A percentile compares a stretch with the other conserved stretches of the same genome.
These are phyloP conservation scores for Megalurothrips usitatus DNA, from an alignment of 2,888 invertebrate genomes.

Conservation along the genomic window DNA sequence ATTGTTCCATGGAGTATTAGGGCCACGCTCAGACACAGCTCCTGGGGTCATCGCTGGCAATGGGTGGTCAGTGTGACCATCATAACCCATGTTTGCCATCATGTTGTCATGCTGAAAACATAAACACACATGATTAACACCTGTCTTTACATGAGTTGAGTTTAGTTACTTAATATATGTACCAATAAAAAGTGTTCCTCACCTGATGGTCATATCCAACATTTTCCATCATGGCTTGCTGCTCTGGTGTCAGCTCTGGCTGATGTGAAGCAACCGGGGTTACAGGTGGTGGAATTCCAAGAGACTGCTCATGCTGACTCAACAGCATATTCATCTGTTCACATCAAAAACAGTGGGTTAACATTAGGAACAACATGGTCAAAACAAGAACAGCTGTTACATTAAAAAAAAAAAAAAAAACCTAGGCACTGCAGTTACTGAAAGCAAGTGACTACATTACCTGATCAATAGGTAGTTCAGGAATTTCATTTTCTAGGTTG, in stretches of 20 bases:
- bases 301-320: not conserved
- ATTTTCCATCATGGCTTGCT: slow-evolving; percentile 27
- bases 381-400: not conserved
- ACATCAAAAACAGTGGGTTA: not conserved
- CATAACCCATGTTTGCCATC: slow-evolving; percentile 72
- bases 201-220: slow-evolving; percentile 16
- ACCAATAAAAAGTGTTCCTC: not conserved
- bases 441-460: not conserved
- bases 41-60: slow-evolving; percentile 58
- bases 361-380: not conserved
- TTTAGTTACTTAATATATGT: too few species aligned
- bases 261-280: not conserved
- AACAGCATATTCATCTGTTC: not conserved
- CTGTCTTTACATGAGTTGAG: too few species aligned
- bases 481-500: not conserved
- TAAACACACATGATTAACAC: too few species aligned
- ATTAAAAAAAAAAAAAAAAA: not conserved
- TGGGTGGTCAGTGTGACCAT: slow-evolving; percentile 53
- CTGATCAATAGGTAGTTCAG: not conserved
- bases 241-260: slow-evolving; percentile 29
- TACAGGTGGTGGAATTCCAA: not conserved
- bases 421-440: too few species aligned
- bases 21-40: slow-evolving; percentile 54
- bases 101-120: slow-evolving; percentile 42
- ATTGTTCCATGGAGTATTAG: slow-evolving; percentile 60